These are phyloP conservation scores for Ectemnius lituratus DNA, from an alignment of 2,888 invertebrate genomes.

Conservation along the genomic window DNA sequence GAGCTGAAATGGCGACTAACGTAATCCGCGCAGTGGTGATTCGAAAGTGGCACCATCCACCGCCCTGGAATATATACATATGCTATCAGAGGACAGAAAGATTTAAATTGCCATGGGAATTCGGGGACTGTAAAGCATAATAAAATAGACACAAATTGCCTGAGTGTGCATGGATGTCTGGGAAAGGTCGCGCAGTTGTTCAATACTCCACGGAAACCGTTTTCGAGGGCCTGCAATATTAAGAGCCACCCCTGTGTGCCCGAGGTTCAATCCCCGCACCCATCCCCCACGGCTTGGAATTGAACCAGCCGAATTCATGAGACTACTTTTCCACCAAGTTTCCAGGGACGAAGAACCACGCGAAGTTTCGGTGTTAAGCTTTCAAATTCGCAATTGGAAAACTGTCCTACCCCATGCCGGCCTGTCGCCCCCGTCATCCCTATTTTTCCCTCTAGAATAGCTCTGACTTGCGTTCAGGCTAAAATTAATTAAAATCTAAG, in stretches of 20 bases:
- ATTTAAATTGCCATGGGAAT: slow-evolving; percentile 19
- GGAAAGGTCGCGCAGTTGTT: slow-evolving; percentile 33
- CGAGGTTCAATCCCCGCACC: slow-evolving; percentile 2
- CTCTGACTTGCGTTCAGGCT: not conserved
- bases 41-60: too few species aligned
- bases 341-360: slow-evolving; percentile 32
- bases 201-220: slow-evolving; percentile 47
- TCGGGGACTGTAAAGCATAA: slow-evolving; percentile 27
- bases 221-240: slow-evolving; percentile 51
- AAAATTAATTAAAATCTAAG: slow-evolving; percentile 27
- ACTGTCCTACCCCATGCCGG: slow-evolving; percentile 16
- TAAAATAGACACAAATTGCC: slow-evolving; percentile 47
- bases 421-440: not conserved
- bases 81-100: too few species aligned
- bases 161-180: slow-evolving; percentile 19
- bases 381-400: slow-evolving; percentile 49
- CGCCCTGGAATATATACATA: too few species aligned
- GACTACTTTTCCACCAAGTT: slow-evolving; percentile 52
- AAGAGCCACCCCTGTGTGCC: slow-evolving; percentile 35
- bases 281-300: slow-evolving; percentile 30
- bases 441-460: not conserved
- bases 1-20: too few species aligned
- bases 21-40: too few species aligned
- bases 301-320: slow-evolving; percentile 57
- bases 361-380: slow-evolving; percentile 49